Evolutionary conservation across 1,140 invertebrate species (phyloP), one percentile per base, ranked within the genome.

Genomic region (Brachionus rotundiformis): DNA sequence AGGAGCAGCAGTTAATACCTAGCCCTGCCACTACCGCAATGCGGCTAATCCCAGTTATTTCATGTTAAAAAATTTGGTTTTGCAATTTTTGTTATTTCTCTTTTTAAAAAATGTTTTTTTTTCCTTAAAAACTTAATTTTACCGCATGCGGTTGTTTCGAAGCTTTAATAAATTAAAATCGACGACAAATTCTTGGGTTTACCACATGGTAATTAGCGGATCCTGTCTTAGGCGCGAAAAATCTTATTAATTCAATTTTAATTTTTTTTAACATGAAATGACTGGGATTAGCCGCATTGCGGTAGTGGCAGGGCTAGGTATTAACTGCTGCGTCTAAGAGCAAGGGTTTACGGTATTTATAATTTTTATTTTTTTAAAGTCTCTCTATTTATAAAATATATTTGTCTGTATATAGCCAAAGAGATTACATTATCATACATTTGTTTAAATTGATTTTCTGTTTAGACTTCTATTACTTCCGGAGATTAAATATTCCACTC

Each of bases 151-250:
- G 47, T 49, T 49, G 47, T 61, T 61, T 61, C 16, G 54, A 61
- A 25, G 19, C 54, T 61, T 61, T 61, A 61, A 61, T 16, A 61
- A 61, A 61, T 61, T 61, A 61, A 61, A 61, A 25, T 61, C 19
- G 19, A 49, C 47, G 47, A 49, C 47, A 49, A 49, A 49, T 49
- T 49, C 47, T 49, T 59, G 54, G 54, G 54, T 59, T 59, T 59
- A 59, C 54, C 54, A 59, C 54, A 59, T 59, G 54, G 54, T 59
- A 23, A 59, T 59, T 59, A 59, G 10, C 54, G 54, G 54, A 59
- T 59, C 54, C 54, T 59, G 54, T 59, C 54, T 59, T 59, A 59
- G 54, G 54, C 54, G 54, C 54, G 54, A 59, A 59, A 59, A 59
- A 59, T 59, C 54, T 59, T 59, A 23, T 23, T 59, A 5, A 59